A percentile compares a stretch with the other conserved stretches of the same genome.
Conservation (phyloP, 2,888 invertebrate species). For the Leptarthrus brevirostris region DNA sequence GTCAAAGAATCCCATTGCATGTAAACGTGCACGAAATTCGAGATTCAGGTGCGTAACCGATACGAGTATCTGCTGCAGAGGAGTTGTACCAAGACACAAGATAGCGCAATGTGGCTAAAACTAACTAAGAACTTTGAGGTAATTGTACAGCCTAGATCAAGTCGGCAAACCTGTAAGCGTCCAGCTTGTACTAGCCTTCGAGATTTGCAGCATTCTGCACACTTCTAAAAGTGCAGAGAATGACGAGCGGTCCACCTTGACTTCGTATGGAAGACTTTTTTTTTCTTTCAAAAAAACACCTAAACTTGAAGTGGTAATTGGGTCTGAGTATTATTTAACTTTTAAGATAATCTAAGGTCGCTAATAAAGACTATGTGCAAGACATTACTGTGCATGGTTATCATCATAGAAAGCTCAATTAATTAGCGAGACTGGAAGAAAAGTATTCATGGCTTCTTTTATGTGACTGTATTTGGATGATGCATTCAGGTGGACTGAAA, state of each 20-base stretch:
- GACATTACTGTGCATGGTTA: background rate
- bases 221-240: conserved; percentile 41
- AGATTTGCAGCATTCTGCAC: conserved; percentile 10
- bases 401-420: background rate
- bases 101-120: background rate
- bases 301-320: conserved; percentile 44
- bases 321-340: conserved; percentile 36
- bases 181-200: conserved; percentile 29
- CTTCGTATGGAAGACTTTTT: conserved; percentile 38
- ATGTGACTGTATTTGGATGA: no score
- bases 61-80: background rate
- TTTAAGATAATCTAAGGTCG: conserved; percentile 40
- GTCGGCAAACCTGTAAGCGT: conserved; percentile 20
- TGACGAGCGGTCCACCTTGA: conserved; percentile 44
- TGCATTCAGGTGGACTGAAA: no score
- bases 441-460: no score
- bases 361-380: background rate
- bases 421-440: no score
- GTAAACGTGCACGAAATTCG: background rate
- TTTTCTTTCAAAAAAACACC: conserved; percentile 11
- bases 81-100: background rate
- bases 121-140: conserved; percentile 14
- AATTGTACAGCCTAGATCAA: conserved; percentile 24
- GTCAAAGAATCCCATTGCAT: no score
- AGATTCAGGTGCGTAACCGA: background rate